Evolutionary conservation across 37 sponge, comb jelly and placozoan genomes (phyloP).

Genomic region (Geodia barretti): DNA sequence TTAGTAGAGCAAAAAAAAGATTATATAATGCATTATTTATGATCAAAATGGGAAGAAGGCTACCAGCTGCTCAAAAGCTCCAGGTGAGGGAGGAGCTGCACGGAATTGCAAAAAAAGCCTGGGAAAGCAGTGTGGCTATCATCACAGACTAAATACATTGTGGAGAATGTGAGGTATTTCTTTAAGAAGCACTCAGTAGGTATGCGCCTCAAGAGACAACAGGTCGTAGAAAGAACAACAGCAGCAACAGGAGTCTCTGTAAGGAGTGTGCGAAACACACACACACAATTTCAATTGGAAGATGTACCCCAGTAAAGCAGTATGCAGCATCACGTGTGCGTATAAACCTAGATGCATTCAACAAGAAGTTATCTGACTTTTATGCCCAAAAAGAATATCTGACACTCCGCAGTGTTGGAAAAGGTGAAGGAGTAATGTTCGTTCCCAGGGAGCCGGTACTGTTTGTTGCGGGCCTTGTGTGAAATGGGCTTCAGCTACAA

Average conservation of each 20-base stretch:
- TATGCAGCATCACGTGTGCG: background rate
- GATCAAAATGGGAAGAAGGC: too few relatives aligned
- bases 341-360: background rate
- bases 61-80: too few relatives aligned
- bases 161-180: background rate
- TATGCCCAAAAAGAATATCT: constrained; percentile 15
- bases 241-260: background rate
- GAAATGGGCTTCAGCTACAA: constrained; percentile 24
- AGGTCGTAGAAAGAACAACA: background rate
- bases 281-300: background rate
- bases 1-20: too few relatives aligned
- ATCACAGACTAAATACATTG: background rate
- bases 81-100: too few relatives aligned
- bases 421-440: background rate
- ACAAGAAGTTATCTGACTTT: background rate
- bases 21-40: too few relatives aligned
- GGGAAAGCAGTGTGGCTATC: background rate
- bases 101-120: too few relatives aligned
- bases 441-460: constrained; percentile 11
- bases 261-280: background rate
- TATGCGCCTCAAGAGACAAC: background rate
- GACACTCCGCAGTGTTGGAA: constrained; percentile 11
- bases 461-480: background rate
- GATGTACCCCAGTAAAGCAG: background rate
- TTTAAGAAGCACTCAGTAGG: background rate